Conservation (phyloP, 1,140 invertebrate genomes). For the Mamestra configurata region DNA sequence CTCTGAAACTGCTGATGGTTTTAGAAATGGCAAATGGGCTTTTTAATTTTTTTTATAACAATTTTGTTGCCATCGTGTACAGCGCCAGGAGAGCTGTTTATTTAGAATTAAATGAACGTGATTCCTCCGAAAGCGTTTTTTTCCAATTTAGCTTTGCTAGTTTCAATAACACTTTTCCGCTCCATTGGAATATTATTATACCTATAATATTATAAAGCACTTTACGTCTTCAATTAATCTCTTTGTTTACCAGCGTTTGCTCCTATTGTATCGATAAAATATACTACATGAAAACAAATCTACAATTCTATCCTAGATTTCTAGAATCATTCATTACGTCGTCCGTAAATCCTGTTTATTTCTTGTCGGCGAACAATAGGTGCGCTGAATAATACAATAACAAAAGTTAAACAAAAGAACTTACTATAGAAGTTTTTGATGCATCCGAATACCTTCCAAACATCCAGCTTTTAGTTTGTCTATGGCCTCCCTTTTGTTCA, state of each 20-base stretch:
- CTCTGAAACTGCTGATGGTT: not conserved
- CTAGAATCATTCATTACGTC: conserved; percentile 21
- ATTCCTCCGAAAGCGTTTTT: not conserved
- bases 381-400: conserved; percentile 21
- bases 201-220: not conserved
- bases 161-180: not conserved
- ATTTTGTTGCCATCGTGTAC: not conserved
- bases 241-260: no score
- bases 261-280: not conserved
- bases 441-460: conserved; percentile 76
- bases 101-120: conserved; percentile 1
- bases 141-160: not conserved
- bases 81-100: not conserved
- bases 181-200: not conserved
- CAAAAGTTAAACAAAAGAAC: conserved; percentile 54
- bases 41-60: not conserved
- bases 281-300: conserved; percentile 13
- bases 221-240: no score
- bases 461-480: conserved; percentile 68
- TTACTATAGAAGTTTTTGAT: conserved; percentile 79
- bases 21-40: not conserved
- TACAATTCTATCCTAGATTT: not conserved
- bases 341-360: conserved; percentile 39
- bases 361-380: conserved; percentile 23
- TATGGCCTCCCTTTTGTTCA: conserved; percentile 60